Evolutionary conservation across 35 echinoderm and acorn worm genomes (phyloP), one percentile per base, ranked within the genome.

Genomic region (Lytechinus pictus): DNA sequence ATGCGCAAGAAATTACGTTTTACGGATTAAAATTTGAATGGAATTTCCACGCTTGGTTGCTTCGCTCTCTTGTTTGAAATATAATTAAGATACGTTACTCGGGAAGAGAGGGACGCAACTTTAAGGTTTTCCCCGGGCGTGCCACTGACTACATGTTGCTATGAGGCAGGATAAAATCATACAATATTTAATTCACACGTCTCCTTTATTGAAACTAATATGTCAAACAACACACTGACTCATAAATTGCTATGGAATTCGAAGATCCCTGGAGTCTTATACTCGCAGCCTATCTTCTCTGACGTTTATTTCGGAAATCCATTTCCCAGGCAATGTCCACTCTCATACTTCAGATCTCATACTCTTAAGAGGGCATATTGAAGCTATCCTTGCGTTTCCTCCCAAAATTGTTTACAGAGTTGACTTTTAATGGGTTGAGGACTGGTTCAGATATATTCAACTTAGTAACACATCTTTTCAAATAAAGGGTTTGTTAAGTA

Each of bases 191-290:
- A 79, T 79, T 79, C 21, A 79, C 24, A 79, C 13, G 7, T n/a
- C 14, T 79, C 66, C 66, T 79, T 16, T 24, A 19, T 79, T 16
- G 66, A 79, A 79, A 7, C 19, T n/a, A 79, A 79, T 79, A 7
- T 79, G 66, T 79, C 66, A 79, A 79, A 79, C 66, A 79, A 79
- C 66, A 24, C 66, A 79, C 66, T 79, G 66, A 79, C 66, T 79
- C 66, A 79, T 79, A 79, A 24, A 79, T 24, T 79, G 66, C 19
- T 24, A n/a, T 79, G 66, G n/a, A n/a, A 79, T 79, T 79, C 14
- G 66, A 79, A 79, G 66, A 79, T 79, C 66, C 66, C 66, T 79
- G 19, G 66, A n/a, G 66, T 79, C 66, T 79, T 24, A 24, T 11
- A 16, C 66, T 24, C 66, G 21, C 66, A 79, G 21, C 66, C 14